phyloP scores from a whole-genome alignment of 2,888 invertebrate genomes.

The Pteria penguin region DNA sequence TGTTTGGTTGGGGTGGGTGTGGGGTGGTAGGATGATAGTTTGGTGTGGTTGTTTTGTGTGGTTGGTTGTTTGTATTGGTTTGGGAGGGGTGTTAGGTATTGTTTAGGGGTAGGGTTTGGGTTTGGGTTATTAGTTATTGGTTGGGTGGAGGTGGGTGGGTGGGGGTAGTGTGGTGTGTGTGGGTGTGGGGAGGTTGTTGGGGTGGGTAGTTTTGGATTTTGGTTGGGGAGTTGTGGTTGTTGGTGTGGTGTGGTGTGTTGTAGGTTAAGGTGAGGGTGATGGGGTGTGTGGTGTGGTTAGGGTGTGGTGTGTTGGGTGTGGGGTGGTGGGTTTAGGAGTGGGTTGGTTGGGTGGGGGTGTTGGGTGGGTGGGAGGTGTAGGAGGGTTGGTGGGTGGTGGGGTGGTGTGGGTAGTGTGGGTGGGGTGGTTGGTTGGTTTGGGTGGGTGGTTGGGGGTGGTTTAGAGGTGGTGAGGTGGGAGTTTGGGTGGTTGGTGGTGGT shows the following conservation, averaged over 20 bases:
- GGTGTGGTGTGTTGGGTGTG: background rate
- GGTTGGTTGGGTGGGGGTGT: background rate
- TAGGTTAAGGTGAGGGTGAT: background rate
- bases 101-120: background rate
- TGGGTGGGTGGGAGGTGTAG: background rate
- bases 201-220: background rate
- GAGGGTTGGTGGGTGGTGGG: background rate
- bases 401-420: background rate
- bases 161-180: background rate
- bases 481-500: background rate
- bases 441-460: background rate
- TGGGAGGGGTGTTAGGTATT: background rate
- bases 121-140: background rate
- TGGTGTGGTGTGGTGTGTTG: background rate
- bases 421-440: background rate
- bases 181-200: background rate
- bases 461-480: background rate
- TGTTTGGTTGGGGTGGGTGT: background rate
- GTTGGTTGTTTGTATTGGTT: background rate
- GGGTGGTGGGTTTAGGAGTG: background rate
- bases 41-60: background rate
- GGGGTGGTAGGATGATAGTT: background rate
- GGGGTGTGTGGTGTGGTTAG: background rate
- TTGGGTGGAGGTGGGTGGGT: background rate
- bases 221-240: background rate